Conservation (phyloP, 2,888 invertebrate genomes). For the Podotricha telesiphe region DNA sequence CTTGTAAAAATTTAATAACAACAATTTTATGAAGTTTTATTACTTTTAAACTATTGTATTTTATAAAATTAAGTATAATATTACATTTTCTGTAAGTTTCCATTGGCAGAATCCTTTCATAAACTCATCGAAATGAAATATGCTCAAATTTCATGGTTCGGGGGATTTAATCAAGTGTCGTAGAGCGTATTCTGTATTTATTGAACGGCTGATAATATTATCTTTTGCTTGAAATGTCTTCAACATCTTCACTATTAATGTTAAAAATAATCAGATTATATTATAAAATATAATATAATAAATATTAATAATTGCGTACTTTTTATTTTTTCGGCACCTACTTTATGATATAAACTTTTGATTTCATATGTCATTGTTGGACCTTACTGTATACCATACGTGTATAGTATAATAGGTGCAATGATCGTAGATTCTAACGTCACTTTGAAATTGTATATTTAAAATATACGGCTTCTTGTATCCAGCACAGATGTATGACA, state of each 20-base stretch:
- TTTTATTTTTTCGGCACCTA: too few relatives aligned
- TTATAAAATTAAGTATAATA: neutral
- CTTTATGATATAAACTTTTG: too few relatives aligned
- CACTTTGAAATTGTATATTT: too few relatives aligned
- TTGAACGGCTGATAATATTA: neutral
- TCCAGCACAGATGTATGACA: too few relatives aligned
- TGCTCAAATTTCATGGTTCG: constrained; percentile 35
- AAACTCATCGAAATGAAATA: constrained; percentile 23
- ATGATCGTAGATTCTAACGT: too few relatives aligned
- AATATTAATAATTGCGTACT: too few relatives aligned
- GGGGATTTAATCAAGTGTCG: constrained; percentile 33
- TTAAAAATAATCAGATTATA: neutral
- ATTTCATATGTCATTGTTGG: too few relatives aligned
- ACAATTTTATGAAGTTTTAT: neutral
- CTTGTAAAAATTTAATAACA: too few relatives aligned
- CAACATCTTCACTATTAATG: neutral
- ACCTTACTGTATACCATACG: too few relatives aligned
- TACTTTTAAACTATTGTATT: neutral
- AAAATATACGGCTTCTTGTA: too few relatives aligned
- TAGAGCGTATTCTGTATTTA: constrained; percentile 23
- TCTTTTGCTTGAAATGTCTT: neutral
- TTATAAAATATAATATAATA: too few relatives aligned
- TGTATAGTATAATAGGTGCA: too few relatives aligned
- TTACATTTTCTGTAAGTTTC: constrained; percentile 15
- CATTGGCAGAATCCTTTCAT: constrained; percentile 33